A percentile compares a stretch with the other conserved stretches of the same genome.
Evolutionary conservation across 2,888 invertebrate genomes (phyloP).

Genomic region (Pseudanteris insignis): DNA sequence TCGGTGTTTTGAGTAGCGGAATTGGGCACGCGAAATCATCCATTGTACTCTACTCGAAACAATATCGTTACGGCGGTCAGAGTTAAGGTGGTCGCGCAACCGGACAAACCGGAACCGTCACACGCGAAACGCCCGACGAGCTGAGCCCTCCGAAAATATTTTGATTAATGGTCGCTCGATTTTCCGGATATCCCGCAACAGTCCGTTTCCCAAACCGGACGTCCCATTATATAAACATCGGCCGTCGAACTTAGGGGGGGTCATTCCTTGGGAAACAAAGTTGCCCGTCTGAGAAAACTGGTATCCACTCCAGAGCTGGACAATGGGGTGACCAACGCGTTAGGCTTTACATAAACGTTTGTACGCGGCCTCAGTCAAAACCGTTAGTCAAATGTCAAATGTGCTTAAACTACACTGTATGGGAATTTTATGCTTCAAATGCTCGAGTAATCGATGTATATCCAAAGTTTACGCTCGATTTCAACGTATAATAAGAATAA

Average conservation of each 20-base stretch:
- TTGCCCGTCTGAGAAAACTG: conserved; percentile 52
- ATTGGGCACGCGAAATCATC: conserved; percentile 16
- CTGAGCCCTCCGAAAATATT: conserved; percentile 46
- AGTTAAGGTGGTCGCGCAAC: conserved; percentile 19
- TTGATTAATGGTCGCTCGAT: conserved; percentile 51
- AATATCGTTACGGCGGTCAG: conserved; percentile 36
- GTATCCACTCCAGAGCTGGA: conserved; percentile 54
- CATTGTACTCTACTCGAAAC: conserved; percentile 10
- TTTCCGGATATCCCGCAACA: conserved; percentile 52
- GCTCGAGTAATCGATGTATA: background rate
- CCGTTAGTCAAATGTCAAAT: conserved; percentile 38
- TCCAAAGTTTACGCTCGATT: too few species aligned
- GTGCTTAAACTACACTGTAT: conserved; percentile 9
- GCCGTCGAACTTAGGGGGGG: conserved; percentile 27
- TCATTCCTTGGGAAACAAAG: conserved; percentile 52
- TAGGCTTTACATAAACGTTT: conserved; percentile 6
- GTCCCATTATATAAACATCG: conserved; percentile 48
- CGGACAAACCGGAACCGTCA: conserved; percentile 39
- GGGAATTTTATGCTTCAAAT: conserved; percentile 13
- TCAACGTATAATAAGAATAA: too few species aligned
- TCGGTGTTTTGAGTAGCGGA: conserved; percentile 21
- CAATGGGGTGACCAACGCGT: conserved; percentile 14
- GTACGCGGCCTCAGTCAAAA: conserved; percentile 17
- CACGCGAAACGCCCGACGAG: conserved; percentile 35
- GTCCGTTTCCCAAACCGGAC: conserved; percentile 56